phyloP scores from a whole-genome alignment of 2,113 vertebrate genomes.

The Myotis davidii region DNA sequence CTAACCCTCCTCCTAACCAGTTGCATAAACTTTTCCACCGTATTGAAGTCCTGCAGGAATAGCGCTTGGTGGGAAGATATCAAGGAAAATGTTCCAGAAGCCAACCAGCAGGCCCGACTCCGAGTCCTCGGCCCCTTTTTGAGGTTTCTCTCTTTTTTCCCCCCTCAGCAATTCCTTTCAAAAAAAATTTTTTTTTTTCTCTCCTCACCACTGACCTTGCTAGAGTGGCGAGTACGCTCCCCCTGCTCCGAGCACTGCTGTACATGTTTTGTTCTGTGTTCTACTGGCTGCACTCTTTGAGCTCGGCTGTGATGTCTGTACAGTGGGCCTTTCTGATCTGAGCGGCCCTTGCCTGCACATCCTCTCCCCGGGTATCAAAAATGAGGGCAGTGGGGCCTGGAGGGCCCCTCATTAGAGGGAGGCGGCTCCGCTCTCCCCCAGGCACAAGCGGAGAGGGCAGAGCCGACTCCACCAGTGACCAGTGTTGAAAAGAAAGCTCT shows the following conservation, averaged over 20 bases:
- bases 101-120: slow-evolving; percentile 81
- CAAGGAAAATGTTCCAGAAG: slow-evolving; percentile 82
- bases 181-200: slow-evolving; percentile 65
- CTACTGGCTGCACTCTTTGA: slow-evolving; percentile 86
- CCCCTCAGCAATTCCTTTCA: slow-evolving; percentile 84
- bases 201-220: slow-evolving; percentile 85
- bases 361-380: slow-evolving; percentile 87
- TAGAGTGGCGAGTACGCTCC: slow-evolving; percentile 83
- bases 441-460: slow-evolving; percentile 79
- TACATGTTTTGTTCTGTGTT: slow-evolving; percentile 87
- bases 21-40: slow-evolving; percentile 82
- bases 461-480: slow-evolving; percentile 82
- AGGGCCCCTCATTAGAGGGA: slow-evolving; percentile 84
- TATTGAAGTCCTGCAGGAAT: slow-evolving; percentile 79
- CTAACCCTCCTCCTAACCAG: slow-evolving; percentile 70
- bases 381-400: slow-evolving; percentile 84
- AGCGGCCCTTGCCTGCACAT: slow-evolving; percentile 81
- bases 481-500: slow-evolving; percentile 84
- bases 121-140: slow-evolving; percentile 82
- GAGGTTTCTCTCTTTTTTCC: slow-evolving; percentile 78
- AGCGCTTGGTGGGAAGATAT: slow-evolving; percentile 82
- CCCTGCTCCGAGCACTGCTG: slow-evolving; percentile 83
- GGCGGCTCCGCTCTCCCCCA: slow-evolving; percentile 63
- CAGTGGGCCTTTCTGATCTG: slow-evolving; percentile 85
- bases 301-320: slow-evolving; percentile 86